Base-by-base conservation (phyloP, 2,888 invertebrate species). In the Smittia aterrima region DNA sequence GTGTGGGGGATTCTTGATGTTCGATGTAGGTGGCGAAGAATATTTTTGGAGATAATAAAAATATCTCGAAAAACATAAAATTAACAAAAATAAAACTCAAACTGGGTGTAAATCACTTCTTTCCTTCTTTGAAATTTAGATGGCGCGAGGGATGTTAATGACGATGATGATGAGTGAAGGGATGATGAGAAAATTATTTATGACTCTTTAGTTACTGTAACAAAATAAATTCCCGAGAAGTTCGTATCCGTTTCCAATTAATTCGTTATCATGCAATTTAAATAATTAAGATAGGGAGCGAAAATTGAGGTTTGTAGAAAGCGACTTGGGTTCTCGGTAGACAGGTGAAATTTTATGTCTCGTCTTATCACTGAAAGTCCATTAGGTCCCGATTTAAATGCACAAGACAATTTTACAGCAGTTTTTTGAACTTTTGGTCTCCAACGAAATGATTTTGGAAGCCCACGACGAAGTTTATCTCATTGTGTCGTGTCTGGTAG, bases 381-480 rank as follows among this genome's bases (percentile, higher is more conserved):
- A 72, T 72, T 72, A 72, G 72, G 72, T 72, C 72, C 18, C 72
- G 54, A 72, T 58, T 72, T 72, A 40, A 62, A 72, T 32, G 32
- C 54, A 53, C 62, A 66, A 66, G 32, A 40, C 40, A 32, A 66
- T 64, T 66, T 66, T 66, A 66, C 66, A 38, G 13, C 40, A 62
- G 72, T 70, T 70, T 70, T 25, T 70, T 70, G 68, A 70, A 70
- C 68, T 70, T 27, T 13, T 9, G 64, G n/a, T 20, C 64, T 7
- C 1, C 27, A 4, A 6, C 11, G n/a, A 27, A 64, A 64, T 64
- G 64, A 64, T 27, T 64, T 27, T 58, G 58, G 58, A 58, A 58
- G 58, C 58, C 58, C 22, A 47, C 58, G 58, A 58, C 22, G n/a
- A 22, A 58, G n/a, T n/a, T 58, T 58, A 58, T 58, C 58, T 58